Evolutionary conservation across 2,113 vertebrate genomes (phyloP).

Genomic region (Cyphomyrus discorhynchus): DNA sequence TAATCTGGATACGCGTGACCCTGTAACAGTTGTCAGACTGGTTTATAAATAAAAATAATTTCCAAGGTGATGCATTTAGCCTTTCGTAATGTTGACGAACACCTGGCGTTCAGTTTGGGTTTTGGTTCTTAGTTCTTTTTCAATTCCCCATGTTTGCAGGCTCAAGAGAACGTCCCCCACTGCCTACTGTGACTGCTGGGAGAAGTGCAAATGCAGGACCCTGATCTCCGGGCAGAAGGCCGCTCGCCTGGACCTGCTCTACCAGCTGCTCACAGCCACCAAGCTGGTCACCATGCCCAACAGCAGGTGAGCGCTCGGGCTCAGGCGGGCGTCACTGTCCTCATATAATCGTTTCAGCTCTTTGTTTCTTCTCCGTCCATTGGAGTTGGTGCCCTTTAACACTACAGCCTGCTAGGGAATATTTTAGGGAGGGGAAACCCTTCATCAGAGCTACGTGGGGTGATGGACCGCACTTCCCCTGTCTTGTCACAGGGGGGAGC

Average conservation of each 20-base stretch:
- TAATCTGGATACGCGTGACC: neutral
- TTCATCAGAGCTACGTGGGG: neutral
- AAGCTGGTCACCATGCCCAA: constrained; percentile 95
- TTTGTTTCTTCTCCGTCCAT: neutral
- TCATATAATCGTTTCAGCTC: neutral
- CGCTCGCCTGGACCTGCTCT: constrained; percentile 90
- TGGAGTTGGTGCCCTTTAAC: neutral
- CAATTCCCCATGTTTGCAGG: constrained; percentile 46
- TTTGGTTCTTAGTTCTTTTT: neutral
- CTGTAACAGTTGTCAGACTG: neutral
- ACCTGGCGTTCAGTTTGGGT: neutral
- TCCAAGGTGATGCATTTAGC: neutral
- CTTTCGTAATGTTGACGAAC: neutral
- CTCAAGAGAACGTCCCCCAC: constrained; percentile 95
- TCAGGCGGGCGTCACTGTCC: neutral
- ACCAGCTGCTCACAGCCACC: constrained; percentile 90
- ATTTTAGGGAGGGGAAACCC: neutral
- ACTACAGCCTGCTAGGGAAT: neutral
- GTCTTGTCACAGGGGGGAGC: constrained; percentile 76
- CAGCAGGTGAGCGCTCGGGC: constrained; percentile 71
- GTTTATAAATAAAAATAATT: neutral
- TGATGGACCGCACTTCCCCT: neutral
- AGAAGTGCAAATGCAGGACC: constrained; percentile 98
- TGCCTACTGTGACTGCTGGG: constrained; percentile 98
- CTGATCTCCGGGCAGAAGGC: constrained; percentile 97